Percentiles rank a stretch among this genome's conserved stretches.
These are phyloP conservation scores for Malurus splendens DNA, from an alignment of 2,797 vertebrate genomes.

Conservation along the genomic window DNA sequence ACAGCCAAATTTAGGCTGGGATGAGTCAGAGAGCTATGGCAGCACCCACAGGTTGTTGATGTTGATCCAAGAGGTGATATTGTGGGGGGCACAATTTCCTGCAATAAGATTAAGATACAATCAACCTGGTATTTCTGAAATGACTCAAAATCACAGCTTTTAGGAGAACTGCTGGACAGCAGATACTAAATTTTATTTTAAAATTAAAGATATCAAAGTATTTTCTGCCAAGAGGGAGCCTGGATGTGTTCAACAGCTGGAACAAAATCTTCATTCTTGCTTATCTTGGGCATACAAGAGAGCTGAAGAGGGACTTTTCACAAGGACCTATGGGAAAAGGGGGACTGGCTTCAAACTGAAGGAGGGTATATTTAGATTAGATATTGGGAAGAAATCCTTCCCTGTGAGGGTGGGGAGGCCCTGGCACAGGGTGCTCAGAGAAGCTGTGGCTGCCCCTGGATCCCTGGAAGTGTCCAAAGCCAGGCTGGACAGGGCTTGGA, in stretches of 20 bases:
- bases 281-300: background rate
- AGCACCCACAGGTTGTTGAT: background rate
- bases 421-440: background rate
- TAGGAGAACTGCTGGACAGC: background rate
- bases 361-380: background rate
- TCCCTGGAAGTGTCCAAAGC: background rate
- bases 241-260: background rate
- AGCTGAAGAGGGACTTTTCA: background rate
- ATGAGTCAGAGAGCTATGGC: background rate
- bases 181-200: background rate
- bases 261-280: background rate
- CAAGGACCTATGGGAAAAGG: background rate
- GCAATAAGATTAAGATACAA: background rate
- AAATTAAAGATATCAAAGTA: background rate
- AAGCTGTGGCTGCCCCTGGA: background rate
- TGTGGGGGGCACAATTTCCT: background rate
- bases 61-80: background rate
- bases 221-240: background rate
- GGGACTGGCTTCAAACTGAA: background rate
- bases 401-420: fast-evolving
- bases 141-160: background rate
- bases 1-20: background rate
- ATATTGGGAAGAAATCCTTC: fast-evolving
- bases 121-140: background rate
- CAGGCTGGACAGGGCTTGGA: fast-evolving